Base-by-base conservation (phyloP, 2,113 vertebrate genomes). In the Ibidorhyncha struthersii region DNA sequence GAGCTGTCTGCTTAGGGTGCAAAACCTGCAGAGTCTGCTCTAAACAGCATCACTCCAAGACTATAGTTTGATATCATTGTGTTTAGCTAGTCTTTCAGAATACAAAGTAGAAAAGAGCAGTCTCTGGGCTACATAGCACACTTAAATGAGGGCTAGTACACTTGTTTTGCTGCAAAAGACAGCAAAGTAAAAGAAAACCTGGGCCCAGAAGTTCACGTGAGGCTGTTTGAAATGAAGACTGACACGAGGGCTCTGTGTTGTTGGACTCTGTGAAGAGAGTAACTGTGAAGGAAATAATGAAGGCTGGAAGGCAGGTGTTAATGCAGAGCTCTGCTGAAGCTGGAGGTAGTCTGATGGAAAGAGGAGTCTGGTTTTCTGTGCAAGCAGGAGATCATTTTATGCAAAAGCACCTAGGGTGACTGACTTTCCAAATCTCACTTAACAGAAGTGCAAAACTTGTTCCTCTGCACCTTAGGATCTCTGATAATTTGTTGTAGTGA, bases 51-150 rank as follows among this genome's bases (percentile, higher is more conserved):
- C 70, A 71, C 47, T 94, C 84, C 73, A 90, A 73, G 84, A 97
- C 83, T 95, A 69, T 89, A 89, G 89, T 95, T 96, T 95, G 95
- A 97, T 93, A 91, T 90, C 83, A 65, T 95, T 97, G 90, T 97
- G 91, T 97, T 97, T 96, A 97, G 93, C 93, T 97, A 93, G 95
- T 83, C 93, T 96, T 98, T 96, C 94, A 96, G 85, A 96, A 87
- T 93, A 94, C 62, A 93, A 97, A 97, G 95, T 77, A 50, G 82
- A 86, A 92, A 61, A 91, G 55, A 96, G 77, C 76, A 81, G 87
- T 82, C 86, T 97, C 95, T 78, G 87, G 67, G 93, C 70, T 95
- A 86, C 29, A 83, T 62, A 95, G 82, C 95, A 96, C 92, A 97
- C 61, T 87, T 82, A 83, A 90, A 94, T 90, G 96, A 97, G 96